These are phyloP conservation scores for Esperia sulphurella DNA, from an alignment of 2,888 invertebrate genomes.

Conservation along the genomic window DNA sequence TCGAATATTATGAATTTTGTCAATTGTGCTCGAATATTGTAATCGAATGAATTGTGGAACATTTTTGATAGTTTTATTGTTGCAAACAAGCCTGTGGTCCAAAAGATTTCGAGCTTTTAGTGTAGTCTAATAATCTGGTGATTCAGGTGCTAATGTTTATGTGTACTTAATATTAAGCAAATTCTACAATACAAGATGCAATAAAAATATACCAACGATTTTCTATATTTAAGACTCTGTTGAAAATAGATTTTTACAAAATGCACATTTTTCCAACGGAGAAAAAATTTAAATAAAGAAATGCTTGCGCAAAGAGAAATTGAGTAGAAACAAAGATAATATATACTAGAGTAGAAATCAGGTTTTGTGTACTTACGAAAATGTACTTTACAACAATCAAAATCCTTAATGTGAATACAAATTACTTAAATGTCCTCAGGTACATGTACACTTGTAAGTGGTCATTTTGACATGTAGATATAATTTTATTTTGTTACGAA, in stretches of 20 bases:
- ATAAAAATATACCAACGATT: no score
- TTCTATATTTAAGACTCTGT: no score
- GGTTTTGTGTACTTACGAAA: conserved; percentile 6
- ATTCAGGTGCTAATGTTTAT: conserved; percentile 42
- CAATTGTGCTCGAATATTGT: conserved; percentile 17
- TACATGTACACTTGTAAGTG: conserved; percentile 21
- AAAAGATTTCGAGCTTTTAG: conserved; percentile 29
- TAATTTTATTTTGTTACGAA: conserved; percentile 23
- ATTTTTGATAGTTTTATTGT: conserved; percentile 9
- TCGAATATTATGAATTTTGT: conserved; percentile 11
- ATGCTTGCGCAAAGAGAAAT: no score
- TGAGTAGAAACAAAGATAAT: no score
- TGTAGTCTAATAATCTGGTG: conserved; percentile 10
- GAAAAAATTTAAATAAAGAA: no score
- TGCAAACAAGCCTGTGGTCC: conserved; percentile 24
- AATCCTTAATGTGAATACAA: conserved; percentile 18
- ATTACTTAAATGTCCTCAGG: no score
- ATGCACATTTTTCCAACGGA: no score
- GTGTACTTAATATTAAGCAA: conserved; percentile 47
- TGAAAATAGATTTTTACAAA: no score
- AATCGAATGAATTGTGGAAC: conserved; percentile 2
- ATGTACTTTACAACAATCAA: conserved; percentile 9
- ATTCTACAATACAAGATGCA: conserved; percentile 9
- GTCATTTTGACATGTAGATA: conserved; percentile 28
- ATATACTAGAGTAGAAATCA: conserved; percentile 3